Evolutionary conservation across 2,113 vertebrate genomes (phyloP).

Genomic region (Epinephelus moara): DNA sequence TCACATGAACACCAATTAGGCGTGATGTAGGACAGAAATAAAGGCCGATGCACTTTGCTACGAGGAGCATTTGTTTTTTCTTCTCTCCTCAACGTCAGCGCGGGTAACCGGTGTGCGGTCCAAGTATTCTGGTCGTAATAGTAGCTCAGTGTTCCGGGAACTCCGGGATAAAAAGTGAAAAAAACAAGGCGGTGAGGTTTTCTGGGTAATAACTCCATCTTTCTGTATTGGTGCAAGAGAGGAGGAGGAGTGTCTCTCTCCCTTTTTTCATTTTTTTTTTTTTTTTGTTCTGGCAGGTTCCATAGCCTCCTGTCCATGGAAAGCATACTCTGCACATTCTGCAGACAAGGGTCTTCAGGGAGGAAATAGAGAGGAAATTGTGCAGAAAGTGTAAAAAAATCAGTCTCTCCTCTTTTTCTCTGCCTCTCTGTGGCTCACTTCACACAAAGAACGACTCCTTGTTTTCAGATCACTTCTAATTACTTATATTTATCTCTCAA

Average conservation of each 20-base stretch:
- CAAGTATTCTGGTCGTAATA: constrained; percentile 82
- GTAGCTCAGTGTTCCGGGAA: constrained; percentile 82
- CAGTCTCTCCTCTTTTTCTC: constrained; percentile 67
- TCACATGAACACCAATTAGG: constrained; percentile 70
- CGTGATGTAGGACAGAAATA: constrained; percentile 73
- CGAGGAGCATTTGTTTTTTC: constrained; percentile 60
- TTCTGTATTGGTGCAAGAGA: constrained; percentile 63
- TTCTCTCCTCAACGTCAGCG: constrained; percentile 63
- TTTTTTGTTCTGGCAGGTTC: constrained; percentile 80
- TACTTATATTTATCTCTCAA: constrained; percentile 39
- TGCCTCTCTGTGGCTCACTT: constrained; percentile 68
- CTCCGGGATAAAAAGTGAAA: constrained; percentile 71
- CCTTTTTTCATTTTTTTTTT: constrained; percentile 37
- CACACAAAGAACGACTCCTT: constrained; percentile 74
- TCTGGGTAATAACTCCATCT: constrained; percentile 82
- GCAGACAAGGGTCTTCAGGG: constrained; percentile 86
- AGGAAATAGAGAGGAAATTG: constrained; percentile 89
- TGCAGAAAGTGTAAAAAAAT: constrained; percentile 87
- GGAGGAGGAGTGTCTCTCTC: constrained; percentile 60
- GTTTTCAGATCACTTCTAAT: constrained; percentile 69
- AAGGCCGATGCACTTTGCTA: constrained; percentile 71
- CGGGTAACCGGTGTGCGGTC: constrained; percentile 76
- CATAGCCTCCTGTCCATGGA: constrained; percentile 80
- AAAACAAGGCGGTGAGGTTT: constrained; percentile 75
- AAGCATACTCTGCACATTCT: constrained; percentile 88